phyloP scores from a whole-genome alignment of 2,888 invertebrate species.

The Agrotis exclamationis region DNA sequence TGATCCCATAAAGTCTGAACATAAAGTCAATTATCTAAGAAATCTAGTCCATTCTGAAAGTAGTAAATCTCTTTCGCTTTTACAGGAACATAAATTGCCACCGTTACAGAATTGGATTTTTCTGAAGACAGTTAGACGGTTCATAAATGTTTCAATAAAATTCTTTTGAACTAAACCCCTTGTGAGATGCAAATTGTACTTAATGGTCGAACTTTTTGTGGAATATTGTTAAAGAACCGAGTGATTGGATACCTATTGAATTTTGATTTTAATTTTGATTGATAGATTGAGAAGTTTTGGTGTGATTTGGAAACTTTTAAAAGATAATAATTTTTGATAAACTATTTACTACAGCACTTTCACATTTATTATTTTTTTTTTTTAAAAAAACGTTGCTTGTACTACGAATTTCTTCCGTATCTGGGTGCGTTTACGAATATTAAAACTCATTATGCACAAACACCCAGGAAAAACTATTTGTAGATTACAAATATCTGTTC shows the following conservation, averaged over 20 bases:
- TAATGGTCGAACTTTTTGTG: slow-evolving; percentile 31
- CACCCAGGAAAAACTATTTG: too few relatives aligned
- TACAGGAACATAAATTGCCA: slow-evolving; percentile 47
- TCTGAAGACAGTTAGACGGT: slow-evolving; percentile 28
- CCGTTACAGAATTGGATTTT: slow-evolving; percentile 44
- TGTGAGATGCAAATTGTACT: slow-evolving; percentile 39
- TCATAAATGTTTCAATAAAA: slow-evolving; percentile 42
- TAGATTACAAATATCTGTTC: too few relatives aligned
- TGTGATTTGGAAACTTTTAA: background rate
- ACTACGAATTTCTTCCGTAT: too few relatives aligned
- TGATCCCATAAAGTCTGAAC: slow-evolving; percentile 20
- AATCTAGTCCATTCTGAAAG: slow-evolving; percentile 32
- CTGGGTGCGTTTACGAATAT: too few relatives aligned
- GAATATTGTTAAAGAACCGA: slow-evolving; percentile 9
- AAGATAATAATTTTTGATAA: too few relatives aligned
- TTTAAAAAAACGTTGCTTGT: too few relatives aligned
- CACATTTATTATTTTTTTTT: too few relatives aligned
- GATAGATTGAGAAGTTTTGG: background rate
- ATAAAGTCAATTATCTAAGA: slow-evolving; percentile 39
- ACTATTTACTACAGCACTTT: too few relatives aligned
- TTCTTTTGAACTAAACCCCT: slow-evolving; percentile 31
- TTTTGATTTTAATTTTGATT: background rate
- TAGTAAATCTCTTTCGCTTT: slow-evolving; percentile 42
- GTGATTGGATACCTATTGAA: slow-evolving; percentile 16
- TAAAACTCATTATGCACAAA: too few relatives aligned